Percentiles rank a stretch among this genome's conserved stretches.
Conservation (phyloP, 2,888 invertebrate genomes). For the Ommatoiulus sabulosus region DNA sequence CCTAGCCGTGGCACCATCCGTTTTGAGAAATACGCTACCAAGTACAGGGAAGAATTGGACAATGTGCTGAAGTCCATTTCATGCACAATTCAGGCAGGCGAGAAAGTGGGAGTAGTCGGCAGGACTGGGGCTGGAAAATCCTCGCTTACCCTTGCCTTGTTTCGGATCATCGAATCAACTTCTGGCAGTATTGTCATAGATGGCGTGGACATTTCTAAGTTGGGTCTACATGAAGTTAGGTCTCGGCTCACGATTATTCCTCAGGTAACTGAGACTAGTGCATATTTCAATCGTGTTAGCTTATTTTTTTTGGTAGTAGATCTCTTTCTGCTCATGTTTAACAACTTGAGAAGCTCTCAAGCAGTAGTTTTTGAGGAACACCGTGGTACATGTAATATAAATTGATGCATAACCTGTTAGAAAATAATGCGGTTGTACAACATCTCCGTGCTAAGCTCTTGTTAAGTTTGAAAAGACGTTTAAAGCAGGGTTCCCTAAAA, state of each 20-base stretch:
- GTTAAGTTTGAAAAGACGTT: too few species aligned
- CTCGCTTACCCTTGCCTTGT: slow-evolving; percentile 86
- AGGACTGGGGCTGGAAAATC: slow-evolving; percentile 78
- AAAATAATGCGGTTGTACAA: too few species aligned
- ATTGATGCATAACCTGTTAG: too few species aligned
- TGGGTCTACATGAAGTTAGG: slow-evolving; percentile 73
- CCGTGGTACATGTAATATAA: too few species aligned
- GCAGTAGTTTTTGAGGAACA: too few species aligned
- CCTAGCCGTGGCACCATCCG: slow-evolving; percentile 64
- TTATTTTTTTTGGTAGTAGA: too few species aligned
- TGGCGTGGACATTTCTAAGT: slow-evolving; percentile 80
- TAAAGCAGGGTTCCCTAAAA: too few species aligned
- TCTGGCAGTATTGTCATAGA: slow-evolving; percentile 86
- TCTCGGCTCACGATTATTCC: slow-evolving; percentile 67
- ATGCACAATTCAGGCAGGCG: slow-evolving; percentile 82
- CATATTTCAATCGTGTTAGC: too few species aligned
- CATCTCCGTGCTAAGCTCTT: too few species aligned
- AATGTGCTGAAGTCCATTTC: slow-evolving; percentile 81
- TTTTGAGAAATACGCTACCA: slow-evolving; percentile 63
- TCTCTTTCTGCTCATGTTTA: too few species aligned
- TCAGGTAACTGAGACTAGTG: slow-evolving; percentile 64
- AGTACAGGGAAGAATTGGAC: slow-evolving; percentile 65
- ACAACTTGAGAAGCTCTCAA: too few species aligned
- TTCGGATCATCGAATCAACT: slow-evolving; percentile 89
- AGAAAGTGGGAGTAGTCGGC: slow-evolving; percentile 72